phyloP scores from a whole-genome alignment of 23 tunicate genomes.

The Diplosoma virens region DNA sequence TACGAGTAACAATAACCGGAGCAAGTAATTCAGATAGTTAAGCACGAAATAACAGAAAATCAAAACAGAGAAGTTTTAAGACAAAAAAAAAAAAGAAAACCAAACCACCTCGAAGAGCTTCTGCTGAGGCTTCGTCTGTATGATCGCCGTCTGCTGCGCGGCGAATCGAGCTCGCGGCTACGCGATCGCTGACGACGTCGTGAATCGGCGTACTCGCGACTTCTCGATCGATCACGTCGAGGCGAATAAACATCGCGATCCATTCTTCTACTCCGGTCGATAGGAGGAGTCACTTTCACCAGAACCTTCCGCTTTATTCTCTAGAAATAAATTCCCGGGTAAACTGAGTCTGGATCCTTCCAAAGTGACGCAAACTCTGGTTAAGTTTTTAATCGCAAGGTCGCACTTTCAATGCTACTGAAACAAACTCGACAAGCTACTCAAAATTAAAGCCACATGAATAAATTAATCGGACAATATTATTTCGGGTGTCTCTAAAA shows the following conservation, averaged over 20 bases:
- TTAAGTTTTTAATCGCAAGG: no score
- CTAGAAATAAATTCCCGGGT: no score
- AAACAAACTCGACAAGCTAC: no score
- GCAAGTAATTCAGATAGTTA: no score
- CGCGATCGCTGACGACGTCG: constrained; percentile 45
- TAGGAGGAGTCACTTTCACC: constrained; percentile 87
- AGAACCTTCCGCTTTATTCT: constrained; percentile 78
- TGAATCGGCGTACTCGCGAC: constrained; percentile 60
- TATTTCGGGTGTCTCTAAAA: no score
- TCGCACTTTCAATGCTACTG: no score
- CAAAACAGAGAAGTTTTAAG: neutral
- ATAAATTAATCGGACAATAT: no score
- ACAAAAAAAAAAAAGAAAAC: neutral
- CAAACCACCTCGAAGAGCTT: constrained; percentile 24
- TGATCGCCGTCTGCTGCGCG: constrained; percentile 12
- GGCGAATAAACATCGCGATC: constrained; percentile 64
- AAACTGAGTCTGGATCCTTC: no score
- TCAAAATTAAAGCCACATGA: no score
- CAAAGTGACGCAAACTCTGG: no score
- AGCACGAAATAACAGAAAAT: neutral
- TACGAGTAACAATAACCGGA: no score
- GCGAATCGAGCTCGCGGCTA: constrained; percentile 48
- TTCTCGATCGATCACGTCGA: constrained; percentile 48
- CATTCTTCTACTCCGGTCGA: constrained; percentile 52
- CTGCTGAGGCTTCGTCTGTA: neutral